Percentiles rank a stretch among this genome's conserved stretches.
Evolutionary conservation across 64 coral and sea anemone genomes (phyloP).

Genomic region (Hydrozoanthus tunicans): DNA sequence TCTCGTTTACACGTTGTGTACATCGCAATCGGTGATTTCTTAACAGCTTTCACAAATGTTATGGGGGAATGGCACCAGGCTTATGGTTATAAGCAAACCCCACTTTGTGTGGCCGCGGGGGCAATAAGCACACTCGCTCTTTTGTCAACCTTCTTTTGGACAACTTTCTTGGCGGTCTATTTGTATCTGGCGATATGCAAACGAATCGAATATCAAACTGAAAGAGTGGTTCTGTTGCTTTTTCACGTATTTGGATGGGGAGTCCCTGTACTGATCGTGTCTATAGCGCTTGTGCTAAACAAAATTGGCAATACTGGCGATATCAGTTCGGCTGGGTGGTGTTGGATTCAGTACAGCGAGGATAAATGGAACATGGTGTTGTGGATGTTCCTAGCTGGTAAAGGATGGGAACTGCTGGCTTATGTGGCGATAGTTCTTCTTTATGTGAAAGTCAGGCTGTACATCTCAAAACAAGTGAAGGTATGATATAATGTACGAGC

Average conservation of each 20-base stretch:
- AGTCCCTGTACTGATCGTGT: neutral
- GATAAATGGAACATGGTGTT: too few relatives aligned
- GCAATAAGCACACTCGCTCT: slow-evolving; percentile 7
- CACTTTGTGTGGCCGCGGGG: neutral
- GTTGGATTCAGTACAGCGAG: too few relatives aligned
- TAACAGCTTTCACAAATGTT: slow-evolving; percentile 9
- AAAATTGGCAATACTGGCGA: too few relatives aligned
- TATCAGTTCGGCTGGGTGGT: too few relatives aligned
- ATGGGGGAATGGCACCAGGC: slow-evolving; percentile 5
- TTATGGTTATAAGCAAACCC: neutral
- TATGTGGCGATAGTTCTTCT: too few relatives aligned
- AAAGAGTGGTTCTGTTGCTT: neutral
- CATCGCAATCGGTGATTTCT: slow-evolving; percentile 22
- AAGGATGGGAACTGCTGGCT: too few relatives aligned
- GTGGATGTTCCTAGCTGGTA: too few relatives aligned
- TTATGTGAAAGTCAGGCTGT: too few relatives aligned
- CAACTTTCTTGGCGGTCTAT: too few relatives aligned
- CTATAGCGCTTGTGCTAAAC: neutral
- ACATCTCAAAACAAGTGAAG: too few relatives aligned
- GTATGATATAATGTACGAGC: too few relatives aligned
- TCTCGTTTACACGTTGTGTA: neutral
- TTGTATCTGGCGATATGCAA: too few relatives aligned
- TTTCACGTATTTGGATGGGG: slow-evolving; percentile 6
- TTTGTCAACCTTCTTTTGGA: neutral
- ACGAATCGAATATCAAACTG: neutral